Evolutionary conservation across 1,140 invertebrate species (phyloP).

Genomic region (Ericerus pela): DNA sequence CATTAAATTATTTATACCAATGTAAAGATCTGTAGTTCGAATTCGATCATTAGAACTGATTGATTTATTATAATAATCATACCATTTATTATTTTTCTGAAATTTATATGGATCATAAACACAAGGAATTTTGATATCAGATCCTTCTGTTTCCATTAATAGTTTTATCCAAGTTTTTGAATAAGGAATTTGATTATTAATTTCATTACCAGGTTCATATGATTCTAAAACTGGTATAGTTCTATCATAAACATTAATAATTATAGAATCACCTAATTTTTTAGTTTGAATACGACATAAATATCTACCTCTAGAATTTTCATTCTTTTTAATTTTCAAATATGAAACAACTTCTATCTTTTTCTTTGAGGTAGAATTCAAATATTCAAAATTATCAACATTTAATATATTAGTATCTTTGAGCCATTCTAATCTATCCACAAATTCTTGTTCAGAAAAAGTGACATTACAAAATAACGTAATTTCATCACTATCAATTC

Average conservation of each 20-base stretch:
- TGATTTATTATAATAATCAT: constrained; percentile 10
- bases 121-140: constrained; percentile 11
- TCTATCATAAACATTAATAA: constrained; percentile 7
- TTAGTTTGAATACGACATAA: constrained; percentile 13
- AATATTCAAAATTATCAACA: constrained; percentile 12
- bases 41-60: constrained; percentile 3
- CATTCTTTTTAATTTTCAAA: constrained; percentile 13
- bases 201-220: too few species aligned
- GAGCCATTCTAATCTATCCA: constrained; percentile 13
- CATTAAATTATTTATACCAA: constrained; percentile 4
- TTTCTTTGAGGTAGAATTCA: constrained; percentile 12
- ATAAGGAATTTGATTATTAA: constrained; percentile 14
- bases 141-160: constrained; percentile 8
- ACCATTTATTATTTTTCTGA: constrained; percentile 11
- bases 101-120: constrained; percentile 11
- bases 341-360: constrained; percentile 12
- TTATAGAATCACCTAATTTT: constrained; percentile 9
- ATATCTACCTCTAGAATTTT: constrained; percentile 12
- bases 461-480: too few species aligned
- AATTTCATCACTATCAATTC: constrained; percentile 9
- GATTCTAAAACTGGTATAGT: constrained; percentile 10
- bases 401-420: constrained; percentile 14
- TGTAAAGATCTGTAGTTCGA: constrained; percentile 3
- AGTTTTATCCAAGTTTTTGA: constrained; percentile 14
- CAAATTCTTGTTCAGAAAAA: constrained; percentile 14